Percentiles rank a stretch among this genome's conserved stretches.
phyloP scores from a whole-genome alignment of 1,140 invertebrate species.

The Drepana arcuata region DNA sequence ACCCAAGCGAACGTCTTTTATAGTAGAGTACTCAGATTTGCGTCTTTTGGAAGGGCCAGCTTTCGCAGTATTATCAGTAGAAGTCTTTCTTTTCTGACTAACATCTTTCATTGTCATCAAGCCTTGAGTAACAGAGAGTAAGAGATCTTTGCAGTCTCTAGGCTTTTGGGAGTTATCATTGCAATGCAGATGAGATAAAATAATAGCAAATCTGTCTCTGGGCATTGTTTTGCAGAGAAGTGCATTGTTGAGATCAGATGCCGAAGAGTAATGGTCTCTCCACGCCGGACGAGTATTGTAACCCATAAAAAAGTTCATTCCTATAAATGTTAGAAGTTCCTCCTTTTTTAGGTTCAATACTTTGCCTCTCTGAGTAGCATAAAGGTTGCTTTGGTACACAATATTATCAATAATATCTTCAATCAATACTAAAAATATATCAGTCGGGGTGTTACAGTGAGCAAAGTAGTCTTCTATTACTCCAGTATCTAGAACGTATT shows the following conservation, averaged over 20 bases:
- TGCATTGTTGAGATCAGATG: constrained; percentile 26
- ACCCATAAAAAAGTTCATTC: constrained; percentile 37
- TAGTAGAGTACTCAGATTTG: no score
- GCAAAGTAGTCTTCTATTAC: no score
- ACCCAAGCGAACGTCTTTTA: no score
- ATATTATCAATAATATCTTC: no score
- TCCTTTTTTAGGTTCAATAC: constrained; percentile 30
- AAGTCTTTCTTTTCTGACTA: no score
- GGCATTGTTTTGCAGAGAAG: constrained; percentile 26
- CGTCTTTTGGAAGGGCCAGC: no score
- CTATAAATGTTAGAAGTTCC: constrained; percentile 35
- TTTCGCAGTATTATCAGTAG: no score
- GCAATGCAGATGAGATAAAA: constrained; percentile 27
- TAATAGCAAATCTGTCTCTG: constrained; percentile 24
- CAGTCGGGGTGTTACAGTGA: no score
- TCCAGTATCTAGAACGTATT: no score
- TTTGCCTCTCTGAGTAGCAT: constrained; percentile 34
- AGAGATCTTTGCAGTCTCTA: constrained; percentile 22
- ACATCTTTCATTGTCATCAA: no score
- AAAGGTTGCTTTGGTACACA: constrained; percentile 34
- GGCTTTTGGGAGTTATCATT: constrained; percentile 24
- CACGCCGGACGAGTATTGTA: constrained; percentile 24
- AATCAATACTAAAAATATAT: no score
- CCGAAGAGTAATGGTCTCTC: constrained; percentile 24
- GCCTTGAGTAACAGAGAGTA: no score